Base-by-base conservation (phyloP, 1,140 invertebrate genomes). In the Pseudoatta argentina region DNA sequence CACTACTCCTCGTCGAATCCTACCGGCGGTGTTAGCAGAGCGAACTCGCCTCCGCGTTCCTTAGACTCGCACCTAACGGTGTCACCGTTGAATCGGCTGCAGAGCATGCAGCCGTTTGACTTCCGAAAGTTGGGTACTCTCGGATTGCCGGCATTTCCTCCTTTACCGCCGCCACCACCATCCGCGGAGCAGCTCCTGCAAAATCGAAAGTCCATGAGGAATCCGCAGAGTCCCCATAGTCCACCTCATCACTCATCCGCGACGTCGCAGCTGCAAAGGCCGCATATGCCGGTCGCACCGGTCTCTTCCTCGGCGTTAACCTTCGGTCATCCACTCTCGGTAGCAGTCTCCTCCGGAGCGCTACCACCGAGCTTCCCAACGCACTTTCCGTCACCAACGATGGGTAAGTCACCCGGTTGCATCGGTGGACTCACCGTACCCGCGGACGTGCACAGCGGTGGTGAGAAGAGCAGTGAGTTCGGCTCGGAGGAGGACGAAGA, bases 21-120 rank as follows among this genome's bases (percentile, higher is more conserved):
- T 92, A 34, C 91, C 88, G 59, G 55, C 30, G 30, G 53, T 0
- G 2, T 92, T 91, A 75, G 94, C 55, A 91, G 78, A 39, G 88
- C 91, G 10, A 92, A 88, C 27, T 93, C 95, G 7, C 94, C 95
- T 0, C 94, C 95, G 18, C 93, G 91, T 69, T 94, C 88, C 64
- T 91, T 96, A 69, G 94, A 94, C 16, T 91, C 95, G 64, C 96
- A 93, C 64, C 53, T 96, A 6, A 89, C 96, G 89, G 96, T 96
- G 89, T 98, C 98, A 7, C 98, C 98, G 1, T 95, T 99, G 51
- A 98, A 98, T 94, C 96, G 98, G 91, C 95, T 99, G 30, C 98
- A 99, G 95, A 99, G 97, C 91, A 99, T 99, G 98, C 98, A 99
- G 93, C 98, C 98, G 1, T 99, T 98, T 94, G 98, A 99, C 93